A percentile compares a stretch with the other conserved stretches of the same genome.
phyloP scores from a whole-genome alignment of 2,888 invertebrate genomes.

The Yponomeuta cagnagella region DNA sequence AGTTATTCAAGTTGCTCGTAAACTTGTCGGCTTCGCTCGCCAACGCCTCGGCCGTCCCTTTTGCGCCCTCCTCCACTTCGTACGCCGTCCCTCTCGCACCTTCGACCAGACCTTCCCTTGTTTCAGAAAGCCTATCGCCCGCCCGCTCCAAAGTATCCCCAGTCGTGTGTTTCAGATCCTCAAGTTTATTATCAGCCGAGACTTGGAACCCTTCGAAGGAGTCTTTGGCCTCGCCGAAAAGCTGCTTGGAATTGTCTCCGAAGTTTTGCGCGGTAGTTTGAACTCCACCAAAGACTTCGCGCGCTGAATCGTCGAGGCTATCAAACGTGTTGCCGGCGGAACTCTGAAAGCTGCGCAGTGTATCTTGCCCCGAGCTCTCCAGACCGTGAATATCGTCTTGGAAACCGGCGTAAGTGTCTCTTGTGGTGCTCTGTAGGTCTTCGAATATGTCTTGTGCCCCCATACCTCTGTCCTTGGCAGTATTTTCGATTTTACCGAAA shows the following conservation, averaged over 20 bases:
- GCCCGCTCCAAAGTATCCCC: constrained; percentile 43
- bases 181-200: constrained; percentile 61
- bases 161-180: constrained; percentile 51
- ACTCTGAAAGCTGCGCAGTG: constrained; percentile 66
- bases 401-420: constrained; percentile 62
- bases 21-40: constrained; percentile 56
- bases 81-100: constrained; percentile 35
- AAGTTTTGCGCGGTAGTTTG: constrained; percentile 37
- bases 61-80: constrained; percentile 28
- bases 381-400: constrained; percentile 57
- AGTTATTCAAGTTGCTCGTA: constrained; percentile 61
- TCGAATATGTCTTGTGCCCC: constrained; percentile 59
- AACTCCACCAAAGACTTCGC: constrained; percentile 45
- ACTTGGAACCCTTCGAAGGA: constrained; percentile 67
- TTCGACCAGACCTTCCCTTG: constrained; percentile 30
- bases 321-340: constrained; percentile 69
- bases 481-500: constrained; percentile 67
- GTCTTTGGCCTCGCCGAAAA: constrained; percentile 53
- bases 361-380: constrained; percentile 62
- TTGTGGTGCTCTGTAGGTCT: constrained; percentile 58
- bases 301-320: constrained; percentile 61
- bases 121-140: constrained; percentile 43
- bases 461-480: constrained; percentile 60
- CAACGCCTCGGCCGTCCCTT: constrained; percentile 39
- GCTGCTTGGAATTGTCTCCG: constrained; percentile 45